Evolutionary conservation across 1,140 invertebrate genomes (phyloP).

Genomic region (Pollicipes pollicipes): DNA sequence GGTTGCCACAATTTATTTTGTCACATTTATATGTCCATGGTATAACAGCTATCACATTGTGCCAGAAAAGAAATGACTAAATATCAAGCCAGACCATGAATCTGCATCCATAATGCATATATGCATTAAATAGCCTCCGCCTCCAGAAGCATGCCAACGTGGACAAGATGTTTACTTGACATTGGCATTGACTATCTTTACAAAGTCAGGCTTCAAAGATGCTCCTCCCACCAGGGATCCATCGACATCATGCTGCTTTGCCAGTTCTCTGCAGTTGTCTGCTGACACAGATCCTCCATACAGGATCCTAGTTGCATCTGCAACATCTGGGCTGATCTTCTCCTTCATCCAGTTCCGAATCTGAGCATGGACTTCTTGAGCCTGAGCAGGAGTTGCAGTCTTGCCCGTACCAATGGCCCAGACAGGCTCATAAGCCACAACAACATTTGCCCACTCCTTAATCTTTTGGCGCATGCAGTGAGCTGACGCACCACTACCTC

Average conservation of each 20-base stretch:
- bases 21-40: too few relatives aligned
- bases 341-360: conserved; percentile 66
- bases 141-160: too few relatives aligned
- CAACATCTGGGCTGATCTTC: conserved; percentile 60
- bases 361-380: conserved; percentile 54
- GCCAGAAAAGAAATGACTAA: too few relatives aligned
- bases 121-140: too few relatives aligned
- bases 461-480: conserved; percentile 20
- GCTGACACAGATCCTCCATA: conserved; percentile 96
- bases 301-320: conserved; percentile 64
- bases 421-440: conserved; percentile 96
- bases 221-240: conserved; percentile 97
- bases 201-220: conserved; percentile 92
- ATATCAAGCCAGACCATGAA: too few relatives aligned
- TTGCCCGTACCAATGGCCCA: conserved; percentile 99
- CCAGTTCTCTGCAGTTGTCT: conserved; percentile 75
- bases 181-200: conserved; percentile 86
- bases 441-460: conserved; percentile 75
- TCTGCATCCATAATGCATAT: too few relatives aligned
- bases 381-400: conserved; percentile 56
- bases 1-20: too few relatives aligned
- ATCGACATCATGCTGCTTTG: conserved; percentile 83
- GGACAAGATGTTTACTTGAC: too few relatives aligned
- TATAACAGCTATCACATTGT: too few relatives aligned
- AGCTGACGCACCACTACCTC: conserved; percentile 80